phyloP scores from a whole-genome alignment of 2,113 vertebrate species.

The Blennius ocellaris region DNA sequence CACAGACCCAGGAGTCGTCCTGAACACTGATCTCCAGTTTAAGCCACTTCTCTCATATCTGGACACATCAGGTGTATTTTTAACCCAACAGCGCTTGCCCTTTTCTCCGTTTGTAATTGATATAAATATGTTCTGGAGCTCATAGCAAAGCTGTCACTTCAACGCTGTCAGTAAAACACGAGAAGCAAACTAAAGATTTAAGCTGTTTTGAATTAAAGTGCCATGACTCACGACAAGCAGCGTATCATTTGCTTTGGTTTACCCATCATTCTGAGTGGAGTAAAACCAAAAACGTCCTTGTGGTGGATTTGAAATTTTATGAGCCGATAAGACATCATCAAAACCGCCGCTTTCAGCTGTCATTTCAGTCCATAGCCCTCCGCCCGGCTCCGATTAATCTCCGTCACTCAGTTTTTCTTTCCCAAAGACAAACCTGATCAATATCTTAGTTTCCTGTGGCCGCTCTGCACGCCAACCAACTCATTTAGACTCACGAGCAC shows the following conservation, averaged over 20 bases:
- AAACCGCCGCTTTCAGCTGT: constrained; percentile 1
- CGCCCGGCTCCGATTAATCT: constrained; percentile 16
- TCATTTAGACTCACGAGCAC: constrained; percentile 20
- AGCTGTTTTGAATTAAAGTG: not conserved
- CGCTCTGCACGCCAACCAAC: not conserved
- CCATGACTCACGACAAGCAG: not conserved
- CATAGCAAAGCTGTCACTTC: not conserved
- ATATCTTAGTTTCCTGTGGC: constrained; percentile 36
- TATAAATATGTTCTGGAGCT: not conserved
- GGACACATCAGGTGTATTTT: not conserved
- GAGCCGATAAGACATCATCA: not conserved
- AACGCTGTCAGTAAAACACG: not conserved
- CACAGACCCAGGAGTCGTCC: not conserved
- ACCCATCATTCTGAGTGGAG: not conserved
- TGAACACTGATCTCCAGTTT: not conserved
- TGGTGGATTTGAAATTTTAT: constrained; percentile 10
- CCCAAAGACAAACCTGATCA: constrained; percentile 50
- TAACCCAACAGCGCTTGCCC: not conserved
- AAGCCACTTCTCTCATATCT: not conserved
- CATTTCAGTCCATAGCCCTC: constrained; percentile 21
- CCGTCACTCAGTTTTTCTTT: constrained; percentile 13
- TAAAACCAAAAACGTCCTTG: not conserved
- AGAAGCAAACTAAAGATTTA: not conserved
- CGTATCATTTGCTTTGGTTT: not conserved
- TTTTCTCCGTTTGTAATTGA: not conserved